Evolutionary conservation across 2,888 invertebrate genomes (phyloP).

Genomic region (Thalpophila matura): DNA sequence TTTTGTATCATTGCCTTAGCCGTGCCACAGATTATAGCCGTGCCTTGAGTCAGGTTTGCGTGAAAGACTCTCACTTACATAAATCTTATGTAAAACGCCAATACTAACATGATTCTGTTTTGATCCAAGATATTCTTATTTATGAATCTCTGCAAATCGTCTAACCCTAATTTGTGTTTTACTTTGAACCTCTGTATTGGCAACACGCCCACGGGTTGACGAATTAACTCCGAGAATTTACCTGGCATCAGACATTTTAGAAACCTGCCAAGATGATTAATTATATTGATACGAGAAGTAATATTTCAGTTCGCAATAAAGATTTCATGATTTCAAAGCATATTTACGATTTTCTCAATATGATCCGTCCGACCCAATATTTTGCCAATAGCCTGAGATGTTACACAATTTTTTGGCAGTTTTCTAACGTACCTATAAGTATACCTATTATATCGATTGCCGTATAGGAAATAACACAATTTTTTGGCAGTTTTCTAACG

Average conservation of each 20-base stretch:
- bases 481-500: too few species aligned
- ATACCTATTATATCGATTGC: slow-evolving; percentile 1
- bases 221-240: slow-evolving; percentile 40
- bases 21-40: too few species aligned
- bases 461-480: background rate
- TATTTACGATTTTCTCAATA: background rate
- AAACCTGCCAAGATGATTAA: slow-evolving; percentile 43
- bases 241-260: slow-evolving; percentile 43
- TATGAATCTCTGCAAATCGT: slow-evolving; percentile 26
- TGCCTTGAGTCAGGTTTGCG: background rate
- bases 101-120: slow-evolving; percentile 15
- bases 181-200: slow-evolving; percentile 25
- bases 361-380: background rate
- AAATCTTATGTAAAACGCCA: slow-evolving; percentile 2
- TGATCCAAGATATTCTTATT: slow-evolving; percentile 35
- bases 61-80: background rate
- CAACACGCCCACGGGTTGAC: slow-evolving; percentile 41
- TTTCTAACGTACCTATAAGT: background rate
- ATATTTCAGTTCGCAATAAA: slow-evolving; percentile 21
- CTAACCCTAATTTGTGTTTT: slow-evolving; percentile 43
- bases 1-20: background rate
- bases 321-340: background rate
- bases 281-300: slow-evolving; percentile 18
- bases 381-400: background rate
- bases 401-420: slow-evolving; percentile 13